Evolutionary conservation across 2,113 vertebrate genomes (phyloP), one percentile per base, ranked within the genome.

Genomic region (Protobothrops flavoviridis): DNA sequence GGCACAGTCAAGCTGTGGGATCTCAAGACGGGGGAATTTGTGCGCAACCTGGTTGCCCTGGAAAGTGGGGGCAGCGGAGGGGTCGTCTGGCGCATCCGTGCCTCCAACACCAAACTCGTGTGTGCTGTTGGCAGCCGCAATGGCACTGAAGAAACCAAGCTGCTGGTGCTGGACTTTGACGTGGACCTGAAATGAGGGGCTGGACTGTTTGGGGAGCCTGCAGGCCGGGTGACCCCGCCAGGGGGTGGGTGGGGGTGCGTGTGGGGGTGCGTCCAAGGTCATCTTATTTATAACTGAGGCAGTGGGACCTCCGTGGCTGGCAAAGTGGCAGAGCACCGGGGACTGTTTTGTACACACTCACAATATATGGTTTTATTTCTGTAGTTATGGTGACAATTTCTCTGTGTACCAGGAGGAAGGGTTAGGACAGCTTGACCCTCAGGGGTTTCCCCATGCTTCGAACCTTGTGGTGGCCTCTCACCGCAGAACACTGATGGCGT

Each of bases 1-100:
- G 97, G 97, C 0, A 97, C 97, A 0, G 97, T 97, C 48, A 97
- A 97, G 92, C 4, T 97, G 5, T 97, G 97, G 97, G 97, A 97
- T 93, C 95, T 97, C 6, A 96, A 95, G 93, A 97, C 96, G 0
- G 97, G 97, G 1, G 97, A 97, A 43, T 97, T 97, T 3, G 95
- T 97, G 91, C 96, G 97, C 2, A 97, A 97, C 93, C 93, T 97
- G 0, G 97, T 97, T 13, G 96, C 97, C 0, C 95, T 97, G 94
- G 97, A 97, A 94, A 97, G 97, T 0, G 97, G 97, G 0, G 97
- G 97, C 93, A 97, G 97, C 0, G 97, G 97, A 0, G 97, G 97
- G 0, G 97, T 97, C 0, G 97, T 97, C 24, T 97, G 97, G 97
- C 94, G 97, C 59, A 97, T 97, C 91, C 96, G 97, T 0, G 96